phyloP scores from a whole-genome alignment of 2,113 vertebrate genomes.

The Elephantulus edwardii region DNA sequence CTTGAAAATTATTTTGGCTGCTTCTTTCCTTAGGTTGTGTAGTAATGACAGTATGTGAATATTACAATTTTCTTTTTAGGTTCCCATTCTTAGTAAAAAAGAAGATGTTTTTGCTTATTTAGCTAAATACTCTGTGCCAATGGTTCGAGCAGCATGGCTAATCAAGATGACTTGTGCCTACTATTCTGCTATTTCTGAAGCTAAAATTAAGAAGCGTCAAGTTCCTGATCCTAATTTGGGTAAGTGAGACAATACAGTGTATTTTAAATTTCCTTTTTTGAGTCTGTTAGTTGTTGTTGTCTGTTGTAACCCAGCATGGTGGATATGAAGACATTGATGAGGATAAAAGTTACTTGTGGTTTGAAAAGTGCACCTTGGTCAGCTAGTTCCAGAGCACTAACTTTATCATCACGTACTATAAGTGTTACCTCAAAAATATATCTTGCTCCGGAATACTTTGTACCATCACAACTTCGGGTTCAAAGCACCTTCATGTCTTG shows the following conservation, averaged over 20 bases:
- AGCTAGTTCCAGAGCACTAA: too few relatives aligned
- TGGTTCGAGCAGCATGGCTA: conserved; percentile 85
- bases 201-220: conserved; percentile 88
- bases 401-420: background rate
- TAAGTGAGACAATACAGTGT: conserved; percentile 65
- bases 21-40: background rate
- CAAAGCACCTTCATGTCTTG: background rate
- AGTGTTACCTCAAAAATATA: fast-evolving
- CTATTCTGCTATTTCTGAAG: conserved; percentile 87
- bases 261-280: background rate
- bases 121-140: conserved; percentile 87
- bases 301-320: too few relatives aligned
- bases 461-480: background rate
- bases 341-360: fast-evolving
- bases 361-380: background rate
- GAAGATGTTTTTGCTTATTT: conserved; percentile 88
- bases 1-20: background rate
- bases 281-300: background rate
- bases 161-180: conserved; percentile 89
- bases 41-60: background rate
- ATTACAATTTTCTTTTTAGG: conserved; percentile 75
- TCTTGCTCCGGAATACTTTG: too few relatives aligned
- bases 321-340: fast-evolving
- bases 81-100: conserved; percentile 89
- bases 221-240: conserved; percentile 85